phyloP scores from a whole-genome alignment of 2,797 vertebrate genomes.

The Alfaro cultratus region DNA sequence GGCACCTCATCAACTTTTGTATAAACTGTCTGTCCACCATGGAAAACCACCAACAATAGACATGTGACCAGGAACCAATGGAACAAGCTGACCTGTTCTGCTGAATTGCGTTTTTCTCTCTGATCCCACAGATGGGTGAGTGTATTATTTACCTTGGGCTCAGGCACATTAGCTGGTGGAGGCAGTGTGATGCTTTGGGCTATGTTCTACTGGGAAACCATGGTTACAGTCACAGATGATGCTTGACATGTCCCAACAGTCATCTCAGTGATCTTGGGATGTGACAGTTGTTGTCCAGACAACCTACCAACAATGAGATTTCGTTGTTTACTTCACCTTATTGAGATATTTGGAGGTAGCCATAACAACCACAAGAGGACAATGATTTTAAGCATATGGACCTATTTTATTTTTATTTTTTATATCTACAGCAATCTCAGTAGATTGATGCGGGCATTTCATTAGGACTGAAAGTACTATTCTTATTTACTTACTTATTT shows the following conservation, averaged over 20 bases:
- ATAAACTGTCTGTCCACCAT: neutral
- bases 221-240: neutral
- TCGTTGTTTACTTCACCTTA: neutral
- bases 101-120: neutral
- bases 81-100: neutral
- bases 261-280: no score
- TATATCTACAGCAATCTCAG: neutral
- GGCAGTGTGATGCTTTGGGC: neutral
- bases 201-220: neutral
- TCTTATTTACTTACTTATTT: no score
- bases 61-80: neutral
- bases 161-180: neutral
- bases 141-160: neutral
- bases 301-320: no score
- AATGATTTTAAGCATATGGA: neutral
- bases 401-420: neutral
- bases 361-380: neutral
- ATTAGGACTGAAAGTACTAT: no score
- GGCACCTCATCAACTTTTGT: no score
- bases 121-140: neutral
- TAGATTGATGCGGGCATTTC: neutral
- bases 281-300: neutral
- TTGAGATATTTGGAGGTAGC: neutral
- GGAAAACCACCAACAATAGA: neutral
- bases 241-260: neutral